Evolutionary conservation across 2,888 invertebrate genomes (phyloP).

Genomic region (Thera britannica): DNA sequence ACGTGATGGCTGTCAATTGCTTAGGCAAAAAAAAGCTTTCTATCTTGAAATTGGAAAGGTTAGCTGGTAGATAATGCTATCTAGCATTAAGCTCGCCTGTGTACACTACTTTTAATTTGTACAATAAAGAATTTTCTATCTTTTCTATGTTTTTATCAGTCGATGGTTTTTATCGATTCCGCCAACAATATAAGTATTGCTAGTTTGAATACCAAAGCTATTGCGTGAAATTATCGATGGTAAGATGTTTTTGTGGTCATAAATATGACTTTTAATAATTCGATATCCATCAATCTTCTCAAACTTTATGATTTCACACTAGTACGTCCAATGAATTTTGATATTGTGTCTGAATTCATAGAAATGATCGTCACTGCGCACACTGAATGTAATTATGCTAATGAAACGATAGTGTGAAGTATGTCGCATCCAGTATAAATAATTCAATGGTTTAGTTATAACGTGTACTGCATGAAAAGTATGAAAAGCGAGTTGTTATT

Average conservation of each 20-base stretch:
- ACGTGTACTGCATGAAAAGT: conserved; percentile 18
- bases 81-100: no score
- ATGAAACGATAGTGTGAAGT: conserved; percentile 35
- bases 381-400: conserved; percentile 41
- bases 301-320: conserved; percentile 29
- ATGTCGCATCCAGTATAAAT: conserved; percentile 32
- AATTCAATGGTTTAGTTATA: conserved; percentile 32
- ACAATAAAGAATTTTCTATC: no score
- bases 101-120: no score
- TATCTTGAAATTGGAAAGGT: no score
- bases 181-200: no score
- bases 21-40: no score
- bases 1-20: no score
- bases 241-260: not conserved
- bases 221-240: not conserved
- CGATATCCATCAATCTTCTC: conserved; percentile 36
- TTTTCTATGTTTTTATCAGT: no score
- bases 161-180: no score
- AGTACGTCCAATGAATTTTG: conserved; percentile 37
- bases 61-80: no score
- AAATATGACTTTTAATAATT: conserved; percentile 14
- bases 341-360: conserved; percentile 33
- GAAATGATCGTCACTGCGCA: conserved; percentile 37
- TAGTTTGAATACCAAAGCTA: not conserved
- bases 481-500: conserved; percentile 2